Conservation (phyloP, 2,113 vertebrate genomes). For the Clarias magur region DNA sequence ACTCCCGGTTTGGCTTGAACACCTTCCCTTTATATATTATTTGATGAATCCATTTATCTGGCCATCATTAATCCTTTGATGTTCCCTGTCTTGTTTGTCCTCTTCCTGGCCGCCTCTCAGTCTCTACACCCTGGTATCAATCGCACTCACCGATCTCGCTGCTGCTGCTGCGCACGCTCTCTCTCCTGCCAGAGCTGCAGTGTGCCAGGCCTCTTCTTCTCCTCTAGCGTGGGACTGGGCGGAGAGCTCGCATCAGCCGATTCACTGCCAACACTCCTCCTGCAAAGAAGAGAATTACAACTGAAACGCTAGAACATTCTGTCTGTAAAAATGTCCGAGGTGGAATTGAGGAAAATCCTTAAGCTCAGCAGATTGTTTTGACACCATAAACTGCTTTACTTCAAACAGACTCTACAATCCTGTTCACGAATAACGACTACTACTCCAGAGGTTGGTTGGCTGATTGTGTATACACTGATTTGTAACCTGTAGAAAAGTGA, state of each 20-base stretch:
- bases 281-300: conserved; percentile 29
- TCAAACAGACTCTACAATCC: background rate
- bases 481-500: background rate
- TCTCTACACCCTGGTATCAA: background rate
- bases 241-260: conserved; percentile 46
- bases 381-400: background rate
- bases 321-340: background rate
- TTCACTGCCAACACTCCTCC: conserved; percentile 49
- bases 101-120: background rate
- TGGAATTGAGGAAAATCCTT: background rate
- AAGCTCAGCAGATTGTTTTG: background rate
- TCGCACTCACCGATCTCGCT: conserved; percentile 64
- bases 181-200: conserved; percentile 86
- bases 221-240: conserved; percentile 66
- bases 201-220: conserved; percentile 77
- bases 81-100: too few relatives aligned
- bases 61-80: background rate
- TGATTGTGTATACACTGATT: background rate
- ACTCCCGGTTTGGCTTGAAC: too few relatives aligned
- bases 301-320: background rate
- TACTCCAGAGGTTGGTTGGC: background rate
- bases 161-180: conserved; percentile 75
- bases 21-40: background rate
- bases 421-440: background rate
- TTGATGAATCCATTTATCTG: background rate